Base-by-base conservation (phyloP, 2,113 vertebrate genomes). In the Dolichotis patagonum region DNA sequence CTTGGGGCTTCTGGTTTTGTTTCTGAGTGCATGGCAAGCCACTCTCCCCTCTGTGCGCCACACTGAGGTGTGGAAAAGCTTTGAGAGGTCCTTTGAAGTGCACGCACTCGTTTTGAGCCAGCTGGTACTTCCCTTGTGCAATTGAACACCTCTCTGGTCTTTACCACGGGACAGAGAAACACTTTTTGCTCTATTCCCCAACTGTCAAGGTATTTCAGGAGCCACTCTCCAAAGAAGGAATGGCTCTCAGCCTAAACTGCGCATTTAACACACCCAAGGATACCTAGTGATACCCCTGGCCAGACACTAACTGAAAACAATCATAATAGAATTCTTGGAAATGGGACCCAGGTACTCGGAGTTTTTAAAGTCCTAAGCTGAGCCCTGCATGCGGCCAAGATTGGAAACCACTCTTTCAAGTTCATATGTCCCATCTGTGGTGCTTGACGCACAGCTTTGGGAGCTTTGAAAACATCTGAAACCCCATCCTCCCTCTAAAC, bases 171-270 rank as follows among this genome's bases (percentile, higher is more conserved):
- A n/a, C 78, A 16, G 14, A 1, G 6, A 67, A 20, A 14, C 1
- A 7, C 4, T 1, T 19, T 35, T 43, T 41, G 14, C 28, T 69
- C 83, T 6, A 2, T 78, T 56, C 41, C 12, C 12, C 14, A 49
- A 5, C 7, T 3, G 14, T 67, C n/a, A 35, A 54, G 69, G 17
- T 43, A 41, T 6, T 12, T 58, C 32, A 28, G 60, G 65, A 62
- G 0, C 13, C 41, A 60, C 14, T 32, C n/a, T 91, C 22, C 24
- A 35, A 56, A 88, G n/a, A n/a, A 62, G 38, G 38, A 41, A 19
- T 9, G 1, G 46, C 3, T 90, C 38, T 83, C 38, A 10, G 24
- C 7, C 22, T 20, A 0, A 4, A 3, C 1, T 38, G 13, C 12
- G 58, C 19, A n/a, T 41, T 41, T 32, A 41, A 41, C 87, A 90